Conservation (phyloP, 2,797 vertebrate species). For the Parauchenoglanis ngamensis region DNA sequence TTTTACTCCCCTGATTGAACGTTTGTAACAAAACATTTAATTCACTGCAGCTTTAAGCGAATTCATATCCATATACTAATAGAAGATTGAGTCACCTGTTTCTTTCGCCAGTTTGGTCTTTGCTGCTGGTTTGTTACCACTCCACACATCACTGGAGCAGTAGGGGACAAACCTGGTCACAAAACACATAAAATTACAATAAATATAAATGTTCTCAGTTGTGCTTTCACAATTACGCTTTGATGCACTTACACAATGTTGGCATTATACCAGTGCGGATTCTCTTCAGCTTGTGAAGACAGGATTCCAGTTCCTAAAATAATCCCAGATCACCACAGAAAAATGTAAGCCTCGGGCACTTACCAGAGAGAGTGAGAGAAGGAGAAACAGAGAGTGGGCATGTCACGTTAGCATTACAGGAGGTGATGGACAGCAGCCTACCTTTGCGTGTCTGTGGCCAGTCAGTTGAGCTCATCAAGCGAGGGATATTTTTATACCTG, state of each 20-base stretch:
- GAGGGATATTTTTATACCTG: constrained; percentile 82
- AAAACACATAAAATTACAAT: neutral
- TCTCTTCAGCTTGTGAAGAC: constrained; percentile 78
- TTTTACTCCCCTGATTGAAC: neutral
- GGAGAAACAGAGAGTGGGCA: neutral
- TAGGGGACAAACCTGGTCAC: constrained; percentile 80
- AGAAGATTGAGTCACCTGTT: constrained; percentile 60
- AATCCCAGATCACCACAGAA: constrained; percentile 13
- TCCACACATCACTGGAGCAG: constrained; percentile 87
- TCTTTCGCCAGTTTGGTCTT: constrained; percentile 72
- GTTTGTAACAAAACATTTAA: neutral
- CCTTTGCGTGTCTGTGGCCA: constrained; percentile 80
- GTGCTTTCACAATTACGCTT: neutral
- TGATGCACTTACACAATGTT: constrained; percentile 80
- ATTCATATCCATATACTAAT: neutral
- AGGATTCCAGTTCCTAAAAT: constrained; percentile 80
- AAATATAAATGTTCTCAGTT: neutral
- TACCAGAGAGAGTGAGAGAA: no score
- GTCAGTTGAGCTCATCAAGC: constrained; percentile 79
- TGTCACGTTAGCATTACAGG: neutral
- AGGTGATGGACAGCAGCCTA: constrained; percentile 49
- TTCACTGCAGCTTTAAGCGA: neutral
- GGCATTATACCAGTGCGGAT: constrained; percentile 82
- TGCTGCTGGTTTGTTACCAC: constrained; percentile 73
- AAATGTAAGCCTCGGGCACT: neutral